Base-by-base conservation (phyloP, 2,113 vertebrate genomes). In the Origma solitaria region DNA sequence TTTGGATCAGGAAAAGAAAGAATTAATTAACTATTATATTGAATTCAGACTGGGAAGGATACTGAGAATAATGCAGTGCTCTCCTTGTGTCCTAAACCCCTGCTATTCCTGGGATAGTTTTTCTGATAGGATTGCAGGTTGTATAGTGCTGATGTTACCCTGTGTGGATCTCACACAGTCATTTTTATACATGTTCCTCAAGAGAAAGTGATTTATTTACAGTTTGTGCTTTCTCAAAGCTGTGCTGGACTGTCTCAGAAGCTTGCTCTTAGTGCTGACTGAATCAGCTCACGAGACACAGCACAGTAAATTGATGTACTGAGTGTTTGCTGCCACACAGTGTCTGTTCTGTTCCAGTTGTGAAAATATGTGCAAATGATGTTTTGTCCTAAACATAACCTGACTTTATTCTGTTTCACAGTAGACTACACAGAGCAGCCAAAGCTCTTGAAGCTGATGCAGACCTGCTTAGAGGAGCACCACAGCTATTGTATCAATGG, bases 401-500 rank as follows among this genome's bases (percentile, higher is more conserved):
- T 33, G 56, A 23, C 24, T 87, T 62, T 61, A 53, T 28, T 24
- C 15, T 19, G 13, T 90, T 93, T 86, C 14, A 18, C 94, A 97
- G 96, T 58, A 64, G 94, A 97, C 56, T 91, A 92, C 54, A 66
- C 57, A 37, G 97, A 97, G 83, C 96, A 80, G 60, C 92, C 92
- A 4, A 86, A 95, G 83, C 96, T 97, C 61, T 61, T 98, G 95
- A 98, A 96, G 95, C 95, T 98, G 35, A 97, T 97, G 79, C 98
- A 97, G 51, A 91, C 94, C 62, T 98, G 98, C 70, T 95, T 98
- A 19, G 97, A 98, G 73, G 97, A 98, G 3, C 98, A 97, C 42
- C 54, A 97, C 30, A 98, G 96, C 86, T 98, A 98, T 38, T 98
- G 98, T 50, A 98, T 98, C 88, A 98, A 98, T 2, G 98, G 98